Evolutionary conservation across 2,888 invertebrate genomes (phyloP).

Genomic region (Megaustenia siamemsis): DNA sequence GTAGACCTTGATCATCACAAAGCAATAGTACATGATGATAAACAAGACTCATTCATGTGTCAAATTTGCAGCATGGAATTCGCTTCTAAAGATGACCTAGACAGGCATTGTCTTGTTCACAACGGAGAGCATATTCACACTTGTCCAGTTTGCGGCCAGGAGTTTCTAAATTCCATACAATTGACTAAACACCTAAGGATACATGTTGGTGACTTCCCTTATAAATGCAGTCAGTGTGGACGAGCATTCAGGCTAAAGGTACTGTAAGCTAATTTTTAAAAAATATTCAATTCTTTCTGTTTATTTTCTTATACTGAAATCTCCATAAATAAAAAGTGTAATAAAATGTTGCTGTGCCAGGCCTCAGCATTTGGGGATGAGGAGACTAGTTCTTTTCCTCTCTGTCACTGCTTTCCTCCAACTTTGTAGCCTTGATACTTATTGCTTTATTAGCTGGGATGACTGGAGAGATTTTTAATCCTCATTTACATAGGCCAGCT

Average conservation of each 20-base stretch:
- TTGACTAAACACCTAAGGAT: constrained; percentile 43
- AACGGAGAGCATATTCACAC: constrained; percentile 28
- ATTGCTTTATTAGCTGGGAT: no score
- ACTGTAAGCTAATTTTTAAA: background rate
- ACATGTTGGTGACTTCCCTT: constrained; percentile 43
- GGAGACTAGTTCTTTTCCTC: no score
- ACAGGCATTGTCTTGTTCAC: constrained; percentile 22
- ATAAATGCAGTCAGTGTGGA: constrained; percentile 50
- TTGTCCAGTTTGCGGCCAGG: constrained; percentile 48
- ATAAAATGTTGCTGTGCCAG: no score
- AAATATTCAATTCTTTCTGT: background rate
- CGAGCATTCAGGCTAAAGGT: constrained; percentile 49
- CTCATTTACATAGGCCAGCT: no score
- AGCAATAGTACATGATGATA: constrained; percentile 44
- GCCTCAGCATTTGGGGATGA: no score
- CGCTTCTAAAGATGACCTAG: constrained; percentile 4
- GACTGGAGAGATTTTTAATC: no score
- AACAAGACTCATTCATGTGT: constrained; percentile 19
- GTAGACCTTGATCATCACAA: constrained; percentile 45
- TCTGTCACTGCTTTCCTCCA: no score
- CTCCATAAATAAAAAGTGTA: no score
- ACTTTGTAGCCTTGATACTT: no score
- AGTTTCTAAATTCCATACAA: constrained; percentile 28
- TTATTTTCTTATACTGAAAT: background rate
- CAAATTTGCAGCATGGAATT: constrained; percentile 29